Evolutionary conservation across 1,140 invertebrate species (phyloP).

Genomic region (Calephelis virginiensis): DNA sequence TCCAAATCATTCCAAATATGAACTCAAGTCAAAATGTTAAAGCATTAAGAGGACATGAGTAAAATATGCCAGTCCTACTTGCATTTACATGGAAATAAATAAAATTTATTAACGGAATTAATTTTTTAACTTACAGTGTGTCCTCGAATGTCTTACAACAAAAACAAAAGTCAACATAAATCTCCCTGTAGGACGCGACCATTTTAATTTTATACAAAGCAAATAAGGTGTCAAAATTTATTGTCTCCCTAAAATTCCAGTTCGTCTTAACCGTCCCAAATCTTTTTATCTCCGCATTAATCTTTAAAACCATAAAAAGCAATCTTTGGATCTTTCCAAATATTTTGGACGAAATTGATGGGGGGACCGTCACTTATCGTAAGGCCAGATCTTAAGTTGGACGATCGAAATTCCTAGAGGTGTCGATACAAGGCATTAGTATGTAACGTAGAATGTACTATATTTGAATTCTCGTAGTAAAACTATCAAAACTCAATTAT

Average conservation of each 20-base stretch:
- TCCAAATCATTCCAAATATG: too few relatives aligned
- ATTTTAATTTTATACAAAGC: slow-evolving; percentile 43
- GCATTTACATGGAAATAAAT: too few relatives aligned
- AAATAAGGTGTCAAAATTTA: slow-evolving; percentile 71
- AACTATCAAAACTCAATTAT: too few relatives aligned
- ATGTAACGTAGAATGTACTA: slow-evolving; percentile 37
- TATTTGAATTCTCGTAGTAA: neutral
- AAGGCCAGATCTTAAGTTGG: slow-evolving; percentile 53
- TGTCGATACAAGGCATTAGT: slow-evolving; percentile 68
- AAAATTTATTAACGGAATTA: too few relatives aligned
- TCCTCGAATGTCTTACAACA: slow-evolving; percentile 7
- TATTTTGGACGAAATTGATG: slow-evolving; percentile 76
- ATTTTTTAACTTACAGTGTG: neutral
- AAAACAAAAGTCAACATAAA: slow-evolving; percentile 10
- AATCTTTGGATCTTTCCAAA: slow-evolving; percentile 71
- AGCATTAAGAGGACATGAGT: too few relatives aligned
- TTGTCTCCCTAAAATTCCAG: slow-evolving; percentile 58
- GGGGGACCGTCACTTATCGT: slow-evolving; percentile 61
- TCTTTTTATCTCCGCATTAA: slow-evolving; percentile 73
- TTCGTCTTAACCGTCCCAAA: slow-evolving; percentile 55
- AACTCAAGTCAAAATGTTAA: too few relatives aligned
- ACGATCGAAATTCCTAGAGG: slow-evolving; percentile 75
- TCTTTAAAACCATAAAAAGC: slow-evolving; percentile 74
- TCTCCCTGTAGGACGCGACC: slow-evolving; percentile 25
- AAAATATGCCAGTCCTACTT: too few relatives aligned